These are phyloP conservation scores for Dromius quadrimaculatus DNA, from an alignment of 2,888 invertebrate genomes.

Conservation along the genomic window DNA sequence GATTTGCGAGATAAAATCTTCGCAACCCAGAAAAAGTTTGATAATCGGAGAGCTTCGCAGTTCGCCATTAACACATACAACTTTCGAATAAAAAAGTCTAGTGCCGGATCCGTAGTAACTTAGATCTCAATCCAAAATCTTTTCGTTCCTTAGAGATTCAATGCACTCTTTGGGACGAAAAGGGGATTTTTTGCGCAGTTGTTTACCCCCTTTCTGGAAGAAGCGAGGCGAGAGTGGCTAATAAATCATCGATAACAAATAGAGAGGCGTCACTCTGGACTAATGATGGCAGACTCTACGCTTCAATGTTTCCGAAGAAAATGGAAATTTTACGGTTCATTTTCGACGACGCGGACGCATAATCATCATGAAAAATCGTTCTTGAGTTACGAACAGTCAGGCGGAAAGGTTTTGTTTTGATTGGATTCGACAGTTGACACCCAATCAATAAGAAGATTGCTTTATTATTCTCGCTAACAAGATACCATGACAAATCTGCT, in stretches of 20 bases:
- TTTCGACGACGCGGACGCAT: constrained; percentile 45
- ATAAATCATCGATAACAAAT: constrained; percentile 60
- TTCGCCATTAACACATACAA: constrained; percentile 55
- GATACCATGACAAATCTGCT: neutral
- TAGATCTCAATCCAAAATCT: constrained; percentile 10
- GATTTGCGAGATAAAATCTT: constrained; percentile 8
- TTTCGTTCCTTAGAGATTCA: neutral
- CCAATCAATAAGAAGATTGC: constrained; percentile 12
- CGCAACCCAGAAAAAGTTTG: constrained; percentile 49
- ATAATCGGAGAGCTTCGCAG: constrained; percentile 47
- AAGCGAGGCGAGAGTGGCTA: constrained; percentile 43
- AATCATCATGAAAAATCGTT: constrained; percentile 46
- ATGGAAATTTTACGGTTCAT: constrained; percentile 50
- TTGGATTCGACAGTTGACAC: constrained; percentile 34
- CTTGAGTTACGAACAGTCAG: neutral
- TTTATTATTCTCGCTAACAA: constrained; percentile 16
- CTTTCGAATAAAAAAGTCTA: constrained; percentile 48
- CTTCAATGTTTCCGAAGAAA: constrained; percentile 48
- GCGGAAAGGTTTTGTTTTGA: constrained; percentile 23
- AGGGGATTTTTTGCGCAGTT: constrained; percentile 36
- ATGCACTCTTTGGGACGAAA: too few relatives aligned
- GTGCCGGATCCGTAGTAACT: neutral
- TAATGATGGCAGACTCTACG: constrained; percentile 46
- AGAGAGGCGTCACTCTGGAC: constrained; percentile 59
- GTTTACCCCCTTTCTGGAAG: constrained; percentile 35